A percentile compares a stretch with the other conserved stretches of the same genome.
phyloP scores from a whole-genome alignment of 2,113 vertebrate genomes.

The Stegastes partitus region DNA sequence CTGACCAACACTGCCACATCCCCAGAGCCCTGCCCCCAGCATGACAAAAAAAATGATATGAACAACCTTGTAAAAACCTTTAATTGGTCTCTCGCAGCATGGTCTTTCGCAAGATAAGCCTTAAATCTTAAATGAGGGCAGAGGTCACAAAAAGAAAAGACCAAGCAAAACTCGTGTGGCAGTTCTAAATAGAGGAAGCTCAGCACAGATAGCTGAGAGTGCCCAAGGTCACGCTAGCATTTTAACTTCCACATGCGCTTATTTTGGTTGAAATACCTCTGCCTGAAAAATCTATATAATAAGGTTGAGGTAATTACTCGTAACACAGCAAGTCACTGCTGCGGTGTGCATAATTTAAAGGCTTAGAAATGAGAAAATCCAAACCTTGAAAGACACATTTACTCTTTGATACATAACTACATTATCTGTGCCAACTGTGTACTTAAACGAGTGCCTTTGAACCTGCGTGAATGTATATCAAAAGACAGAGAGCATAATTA shows the following conservation, averaged over 20 bases:
- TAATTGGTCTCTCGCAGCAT: constrained; percentile 13
- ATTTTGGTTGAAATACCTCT: constrained; percentile 37
- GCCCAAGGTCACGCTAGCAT: constrained; percentile 4
- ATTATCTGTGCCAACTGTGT: constrained; percentile 34
- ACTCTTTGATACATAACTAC: constrained; percentile 67
- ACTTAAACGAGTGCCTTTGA: constrained; percentile 70
- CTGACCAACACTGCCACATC: no score
- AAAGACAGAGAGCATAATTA: constrained; percentile 62
- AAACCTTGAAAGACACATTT: constrained; percentile 52
- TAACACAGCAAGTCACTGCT: constrained; percentile 25
- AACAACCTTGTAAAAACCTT: constrained; percentile 21
- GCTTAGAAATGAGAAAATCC: constrained; percentile 58
- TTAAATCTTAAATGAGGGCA: constrained; percentile 3
- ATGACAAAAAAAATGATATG: background rate
- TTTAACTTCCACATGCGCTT: constrained; percentile 44
- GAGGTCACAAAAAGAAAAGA: constrained; percentile 17
- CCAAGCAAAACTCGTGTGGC: constrained; percentile 8
- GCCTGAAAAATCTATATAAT: constrained; percentile 41
- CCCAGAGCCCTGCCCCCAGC: no score
- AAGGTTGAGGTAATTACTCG: constrained; percentile 40
- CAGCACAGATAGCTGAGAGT: constrained; percentile 13
- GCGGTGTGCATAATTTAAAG: constrained; percentile 71
- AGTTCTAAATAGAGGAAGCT: constrained; percentile 30
- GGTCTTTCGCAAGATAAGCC: background rate
- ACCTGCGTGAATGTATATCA: constrained; percentile 62